Conservation (phyloP, 1,140 invertebrate genomes). For the Amphibalanus amphitrite region DNA sequence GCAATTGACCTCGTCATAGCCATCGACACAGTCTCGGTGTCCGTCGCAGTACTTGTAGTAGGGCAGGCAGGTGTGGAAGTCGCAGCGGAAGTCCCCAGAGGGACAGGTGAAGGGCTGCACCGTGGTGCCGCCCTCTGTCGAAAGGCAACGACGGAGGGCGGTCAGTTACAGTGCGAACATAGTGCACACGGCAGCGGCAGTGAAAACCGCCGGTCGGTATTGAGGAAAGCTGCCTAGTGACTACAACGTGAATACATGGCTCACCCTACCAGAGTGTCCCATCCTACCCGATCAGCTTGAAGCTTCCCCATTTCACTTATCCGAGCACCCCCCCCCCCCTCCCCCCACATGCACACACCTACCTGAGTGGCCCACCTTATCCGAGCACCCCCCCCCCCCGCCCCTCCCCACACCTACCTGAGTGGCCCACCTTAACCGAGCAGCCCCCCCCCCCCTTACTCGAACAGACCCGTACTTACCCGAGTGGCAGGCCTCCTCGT, state of each 20-base stretch:
- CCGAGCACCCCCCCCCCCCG: background rate
- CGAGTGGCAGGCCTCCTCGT: constrained; percentile 38
- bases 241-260: too few relatives aligned
- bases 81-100: constrained; percentile 41
- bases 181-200: too few relatives aligned
- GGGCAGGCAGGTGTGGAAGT: constrained; percentile 38
- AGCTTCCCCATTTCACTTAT: background rate
- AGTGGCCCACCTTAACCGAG: background rate
- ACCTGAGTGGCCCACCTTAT: too few relatives aligned
- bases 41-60: constrained; percentile 43
- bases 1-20: constrained; percentile 50
- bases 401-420: too few relatives aligned
- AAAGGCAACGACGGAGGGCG: background rate
- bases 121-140: constrained; percentile 11
- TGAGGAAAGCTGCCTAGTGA: too few relatives aligned
- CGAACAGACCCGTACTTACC: background rate
- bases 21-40: constrained; percentile 45
- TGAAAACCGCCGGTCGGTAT: too few relatives aligned
- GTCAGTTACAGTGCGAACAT: too few relatives aligned
- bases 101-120: constrained; percentile 28
- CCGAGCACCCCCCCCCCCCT: background rate
- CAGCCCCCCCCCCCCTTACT: too few relatives aligned
- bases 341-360: background rate
- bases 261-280: too few relatives aligned
- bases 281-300: too few relatives aligned